Evolutionary conservation across 2,113 vertebrate species (phyloP), one percentile per base, ranked within the genome.

Genomic region (Neogobius melanostomus): DNA sequence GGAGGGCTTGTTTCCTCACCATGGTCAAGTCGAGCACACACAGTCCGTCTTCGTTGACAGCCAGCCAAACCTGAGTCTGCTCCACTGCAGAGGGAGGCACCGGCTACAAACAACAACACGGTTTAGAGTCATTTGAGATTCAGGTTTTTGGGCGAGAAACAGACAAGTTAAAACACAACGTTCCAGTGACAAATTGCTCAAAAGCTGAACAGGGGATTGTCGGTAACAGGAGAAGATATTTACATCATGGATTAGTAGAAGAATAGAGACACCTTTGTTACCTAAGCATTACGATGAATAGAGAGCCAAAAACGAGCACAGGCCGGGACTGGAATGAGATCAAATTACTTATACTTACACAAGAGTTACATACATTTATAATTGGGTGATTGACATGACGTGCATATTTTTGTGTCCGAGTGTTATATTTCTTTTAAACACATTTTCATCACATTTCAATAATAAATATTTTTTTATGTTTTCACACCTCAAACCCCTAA

Each of bases 11-110:
- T 67, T 5, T 28, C 79, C 92, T 74, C 85, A 96, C 95, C 95
- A 96, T 96, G 50, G 94, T 89, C 57, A 90, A 91, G 84, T 97
- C 94, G 82, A 96, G 86, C 68, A 96, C 88, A 82, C 91, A 94
- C 75, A 97, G 61, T 28, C 95, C 95, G 56, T 96, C 95, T 89
- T 97, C 95, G 69, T 91, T 95, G 87, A 96, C 94, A 59, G 95
- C 95, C 84, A 97, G 87, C 95, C 95, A 96, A 64, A 95, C 89
- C 71, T 91, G 92, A 69, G 74, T 85, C 63, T 94, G 92, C 74
- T 94, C 92, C 16, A 94, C 48, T 0, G 87, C 59, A 14, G 91
- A 94, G 12, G 95, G 94, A 4, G 89, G 90, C 64, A 95, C 54
- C 6, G 95, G 93, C 95, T 96, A 84, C 9, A 81, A 54, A 87